These are phyloP conservation scores for Xestia c-nigrum DNA, from an alignment of 2,888 invertebrate genomes.

Conservation along the genomic window DNA sequence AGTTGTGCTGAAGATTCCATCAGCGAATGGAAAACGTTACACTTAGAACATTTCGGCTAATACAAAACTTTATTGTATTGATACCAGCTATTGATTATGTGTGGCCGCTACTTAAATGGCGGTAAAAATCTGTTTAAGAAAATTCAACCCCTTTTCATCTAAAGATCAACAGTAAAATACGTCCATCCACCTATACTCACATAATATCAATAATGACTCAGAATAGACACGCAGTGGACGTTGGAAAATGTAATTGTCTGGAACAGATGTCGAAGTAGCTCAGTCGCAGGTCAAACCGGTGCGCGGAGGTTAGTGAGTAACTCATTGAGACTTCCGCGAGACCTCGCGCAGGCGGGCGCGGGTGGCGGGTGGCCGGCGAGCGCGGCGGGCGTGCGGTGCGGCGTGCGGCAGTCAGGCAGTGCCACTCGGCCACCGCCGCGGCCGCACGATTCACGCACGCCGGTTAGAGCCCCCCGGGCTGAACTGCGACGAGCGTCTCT, in stretches of 20 bases:
- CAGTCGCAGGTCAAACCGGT: constrained; percentile 53
- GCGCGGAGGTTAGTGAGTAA: constrained; percentile 55
- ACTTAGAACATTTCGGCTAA: no score
- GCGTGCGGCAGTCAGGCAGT: constrained; percentile 70
- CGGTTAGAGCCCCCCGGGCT: constrained; percentile 82
- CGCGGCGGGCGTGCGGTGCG: constrained; percentile 37
- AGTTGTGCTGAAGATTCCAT: no score
- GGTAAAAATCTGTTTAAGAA: no score
- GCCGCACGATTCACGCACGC: constrained; percentile 74
- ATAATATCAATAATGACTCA: no score
- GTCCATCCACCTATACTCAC: no score
- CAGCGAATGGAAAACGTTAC: no score
- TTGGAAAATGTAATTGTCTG: background rate
- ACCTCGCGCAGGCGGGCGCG: constrained; percentile 38
- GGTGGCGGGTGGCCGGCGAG: constrained; percentile 20
- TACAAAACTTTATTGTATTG: no score
- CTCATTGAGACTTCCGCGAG: constrained; percentile 60
- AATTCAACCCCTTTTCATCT: no score
- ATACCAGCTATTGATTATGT: no score
- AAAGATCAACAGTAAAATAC: no score
- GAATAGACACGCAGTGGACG: background rate
- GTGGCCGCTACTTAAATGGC: no score
- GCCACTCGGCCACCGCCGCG: constrained; percentile 72
- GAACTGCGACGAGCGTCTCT: constrained; percentile 75
- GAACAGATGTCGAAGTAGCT: constrained; percentile 30